Base-by-base conservation (phyloP, 1,140 invertebrate genomes). In the Danaus plexippus region DNA sequence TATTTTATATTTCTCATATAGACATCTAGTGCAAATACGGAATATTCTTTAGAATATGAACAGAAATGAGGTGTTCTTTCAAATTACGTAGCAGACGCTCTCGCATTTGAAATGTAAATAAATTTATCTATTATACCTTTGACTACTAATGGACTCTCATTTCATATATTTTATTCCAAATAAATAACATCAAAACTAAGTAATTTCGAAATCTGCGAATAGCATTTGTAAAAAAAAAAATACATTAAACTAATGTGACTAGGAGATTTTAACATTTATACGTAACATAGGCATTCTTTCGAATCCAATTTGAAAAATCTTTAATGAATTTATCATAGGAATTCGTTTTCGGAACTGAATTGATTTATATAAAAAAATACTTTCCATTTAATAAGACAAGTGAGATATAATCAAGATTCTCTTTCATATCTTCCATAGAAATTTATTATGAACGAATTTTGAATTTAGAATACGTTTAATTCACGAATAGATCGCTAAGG, bases 391-490 rank as follows among this genome's bases (percentile, higher is more conserved):
- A 32, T 32, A 32, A 32, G 2, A 32, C 22, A 32, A 12, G 32
- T 40, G 41, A 11, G 48, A 50, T 41, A 50, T 40, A 50, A 50
- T 49, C 13, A 32, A 50, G n/a, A 12, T 11, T 11, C 9, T 11
- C n/a, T 41, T 22, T 49, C 15, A 32, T 32, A 40, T 55, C 48
- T 60, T 61, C 48, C 52, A 51, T 12, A 49, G 48, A 43, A 47
- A 41, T 11, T 59, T 56, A 48, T 52, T 49, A 48, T 41, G 43
- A 59, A 57, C 32, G 48, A 62, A 69, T 66, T 69, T 52, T 47
- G 57, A 49, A 62, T 66, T 66, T 61, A 62, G 64, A 69, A 64
- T 61, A 61, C 54, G 60, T 65, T 61, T 66, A 62, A 66, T 53
- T 67, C 61, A 47, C 54, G 59, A 67, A 66, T 60, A 48, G 54